Conservation (phyloP, 2,888 invertebrate species). For the Agrypnus murinus region DNA sequence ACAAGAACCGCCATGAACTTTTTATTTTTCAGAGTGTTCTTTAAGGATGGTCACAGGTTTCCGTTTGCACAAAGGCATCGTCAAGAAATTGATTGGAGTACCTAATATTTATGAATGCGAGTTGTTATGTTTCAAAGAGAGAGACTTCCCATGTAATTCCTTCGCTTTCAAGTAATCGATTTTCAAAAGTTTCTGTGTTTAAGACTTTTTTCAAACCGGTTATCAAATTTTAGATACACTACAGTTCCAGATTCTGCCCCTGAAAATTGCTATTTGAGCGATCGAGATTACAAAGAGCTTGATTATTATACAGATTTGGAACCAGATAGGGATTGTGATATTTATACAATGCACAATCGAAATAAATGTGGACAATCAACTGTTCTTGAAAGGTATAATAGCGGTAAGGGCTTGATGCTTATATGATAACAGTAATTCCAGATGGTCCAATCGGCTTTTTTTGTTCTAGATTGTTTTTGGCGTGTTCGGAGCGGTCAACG, state of each 20-base stretch:
- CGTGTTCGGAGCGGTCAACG: constrained; percentile 84
- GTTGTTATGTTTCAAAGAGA: constrained; percentile 81
- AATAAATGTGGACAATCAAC: constrained; percentile 71
- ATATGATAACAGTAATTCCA: not conserved
- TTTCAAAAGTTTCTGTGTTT: no score
- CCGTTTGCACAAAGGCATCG: constrained; percentile 80
- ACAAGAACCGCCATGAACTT: no score
- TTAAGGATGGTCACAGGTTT: constrained; percentile 84
- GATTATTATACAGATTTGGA: constrained; percentile 84
- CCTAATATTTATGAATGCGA: constrained; percentile 86
- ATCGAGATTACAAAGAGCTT: constrained; percentile 79
- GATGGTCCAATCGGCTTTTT: not conserved
- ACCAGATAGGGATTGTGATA: constrained; percentile 84
- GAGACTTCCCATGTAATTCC: constrained; percentile 82
- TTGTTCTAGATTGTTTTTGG: constrained; percentile 87
- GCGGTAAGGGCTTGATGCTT: constrained; percentile 67
- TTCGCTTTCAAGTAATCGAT: constrained; percentile 81
- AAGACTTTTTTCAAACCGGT: not conserved
- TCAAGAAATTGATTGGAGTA: constrained; percentile 79
- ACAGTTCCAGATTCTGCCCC: constrained; percentile 73
- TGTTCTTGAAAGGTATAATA: constrained; percentile 69
- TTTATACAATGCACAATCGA: constrained; percentile 82
- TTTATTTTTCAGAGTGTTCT: constrained; percentile 84
- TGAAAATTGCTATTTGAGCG: constrained; percentile 87
- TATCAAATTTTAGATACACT: constrained; percentile 69